phyloP scores from a whole-genome alignment of 1,140 invertebrate genomes.

The Amyelois transitella region DNA sequence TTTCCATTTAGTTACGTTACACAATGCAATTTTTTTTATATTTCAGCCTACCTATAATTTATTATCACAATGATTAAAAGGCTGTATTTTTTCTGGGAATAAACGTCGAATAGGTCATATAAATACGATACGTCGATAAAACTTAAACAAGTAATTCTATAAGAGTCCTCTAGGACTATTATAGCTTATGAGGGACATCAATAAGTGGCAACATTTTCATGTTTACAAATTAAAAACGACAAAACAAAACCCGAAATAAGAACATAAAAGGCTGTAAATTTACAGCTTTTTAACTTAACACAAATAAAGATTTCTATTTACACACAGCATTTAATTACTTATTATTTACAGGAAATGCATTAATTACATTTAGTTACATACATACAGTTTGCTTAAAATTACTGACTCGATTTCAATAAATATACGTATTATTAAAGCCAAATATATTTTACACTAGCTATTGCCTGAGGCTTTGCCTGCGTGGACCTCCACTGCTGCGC shows the following conservation, averaged over 20 bases:
- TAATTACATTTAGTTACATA: constrained; percentile 43
- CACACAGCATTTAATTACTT: constrained; percentile 5
- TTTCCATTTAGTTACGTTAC: too few species aligned
- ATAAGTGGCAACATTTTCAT: too few species aligned
- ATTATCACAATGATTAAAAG: constrained; percentile 25
- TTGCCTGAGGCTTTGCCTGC: too few species aligned
- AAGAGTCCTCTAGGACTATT: too few species aligned
- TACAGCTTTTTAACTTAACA: background rate
- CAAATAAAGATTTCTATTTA: constrained; percentile 18
- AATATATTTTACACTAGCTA: constrained; percentile 28
- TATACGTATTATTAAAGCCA: constrained; percentile 65
- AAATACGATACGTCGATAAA: too few species aligned
- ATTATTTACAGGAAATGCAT: constrained; percentile 45
- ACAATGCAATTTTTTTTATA: too few species aligned
- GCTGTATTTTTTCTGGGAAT: background rate
- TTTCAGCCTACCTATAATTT: background rate
- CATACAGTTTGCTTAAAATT: constrained; percentile 65
- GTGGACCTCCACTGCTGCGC: too few species aligned
- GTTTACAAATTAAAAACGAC: too few species aligned
- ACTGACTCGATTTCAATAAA: constrained; percentile 69
- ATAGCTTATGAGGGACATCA: too few species aligned
- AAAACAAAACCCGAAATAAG: background rate
- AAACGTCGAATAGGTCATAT: too few species aligned
- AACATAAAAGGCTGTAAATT: background rate
- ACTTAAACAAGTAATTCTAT: too few species aligned